Evolutionary conservation across 2,113 vertebrate species (phyloP).

Genomic region (Prietella phreatophila): DNA sequence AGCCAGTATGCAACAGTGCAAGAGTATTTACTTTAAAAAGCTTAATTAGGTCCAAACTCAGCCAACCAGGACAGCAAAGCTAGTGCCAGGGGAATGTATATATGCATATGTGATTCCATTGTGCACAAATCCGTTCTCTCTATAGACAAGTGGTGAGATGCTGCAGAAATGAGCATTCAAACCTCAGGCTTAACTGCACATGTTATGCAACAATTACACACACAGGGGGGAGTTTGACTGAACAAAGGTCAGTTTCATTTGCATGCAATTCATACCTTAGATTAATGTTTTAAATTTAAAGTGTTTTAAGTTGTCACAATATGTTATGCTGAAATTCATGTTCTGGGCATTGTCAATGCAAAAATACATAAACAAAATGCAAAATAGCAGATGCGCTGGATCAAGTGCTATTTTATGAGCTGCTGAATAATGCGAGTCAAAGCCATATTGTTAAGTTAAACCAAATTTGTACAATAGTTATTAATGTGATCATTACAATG

Average conservation of each 20-base stretch:
- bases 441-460: neutral
- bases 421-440: neutral
- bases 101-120: slow-evolving; percentile 35
- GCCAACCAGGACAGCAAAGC: slow-evolving; percentile 44
- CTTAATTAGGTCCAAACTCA: slow-evolving; percentile 56
- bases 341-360: neutral
- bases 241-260: neutral
- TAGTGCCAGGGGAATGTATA: slow-evolving; percentile 30
- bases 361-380: neutral
- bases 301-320: neutral
- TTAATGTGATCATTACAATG: neutral
- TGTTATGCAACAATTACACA: neutral
- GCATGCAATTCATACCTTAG: neutral
- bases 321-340: neutral
- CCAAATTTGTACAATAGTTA: neutral
- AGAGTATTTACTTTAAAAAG: slow-evolving; percentile 53
- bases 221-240: neutral
- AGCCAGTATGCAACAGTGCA: slow-evolving; percentile 49
- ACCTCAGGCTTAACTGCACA: neutral
- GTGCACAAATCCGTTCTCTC: slow-evolving; percentile 10
- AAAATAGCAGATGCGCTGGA: neutral
- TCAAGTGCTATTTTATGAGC: neutral
- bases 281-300: neutral
- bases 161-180: neutral
- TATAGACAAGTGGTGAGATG: slow-evolving; percentile 8